phyloP scores from a whole-genome alignment of 2,797 vertebrate species.

The Hyperoplus lanceolatus region DNA sequence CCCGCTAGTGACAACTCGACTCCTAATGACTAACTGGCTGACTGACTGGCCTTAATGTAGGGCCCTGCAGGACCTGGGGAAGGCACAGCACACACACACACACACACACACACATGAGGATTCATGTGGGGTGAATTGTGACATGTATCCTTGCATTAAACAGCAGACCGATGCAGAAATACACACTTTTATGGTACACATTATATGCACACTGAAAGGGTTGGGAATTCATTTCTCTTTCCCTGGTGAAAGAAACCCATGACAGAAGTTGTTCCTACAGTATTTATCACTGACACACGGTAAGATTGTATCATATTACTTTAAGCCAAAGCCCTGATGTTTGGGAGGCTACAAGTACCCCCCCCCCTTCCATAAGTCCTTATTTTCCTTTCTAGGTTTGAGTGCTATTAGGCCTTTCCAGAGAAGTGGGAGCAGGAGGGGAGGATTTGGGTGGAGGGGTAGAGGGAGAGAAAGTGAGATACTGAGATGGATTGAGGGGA shows the following conservation, averaged over 20 bases:
- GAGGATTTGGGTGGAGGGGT: neutral
- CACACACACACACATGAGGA: constrained; percentile 4
- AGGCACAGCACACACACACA: constrained; percentile 20
- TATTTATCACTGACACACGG: constrained; percentile 59
- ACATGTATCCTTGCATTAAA: constrained; percentile 61
- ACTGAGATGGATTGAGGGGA: constrained; percentile 22
- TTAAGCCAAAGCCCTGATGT: constrained; percentile 49
- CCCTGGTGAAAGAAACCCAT: constrained; percentile 49
- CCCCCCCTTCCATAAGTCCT: constrained; percentile 28
- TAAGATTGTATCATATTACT: constrained; percentile 63
- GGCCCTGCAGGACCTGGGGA: constrained; percentile 50
- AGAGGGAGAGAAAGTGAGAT: neutral
- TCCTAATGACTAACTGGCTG: constrained; percentile 72
- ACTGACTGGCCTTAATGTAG: constrained; percentile 60
- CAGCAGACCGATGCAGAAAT: constrained; percentile 25
- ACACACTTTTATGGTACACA: constrained; percentile 28
- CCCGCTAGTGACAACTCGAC: constrained; percentile 62
- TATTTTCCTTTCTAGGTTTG: constrained; percentile 67
- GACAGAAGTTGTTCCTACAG: constrained; percentile 52
- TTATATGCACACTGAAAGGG: constrained; percentile 34
- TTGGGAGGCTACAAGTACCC: constrained; percentile 42
- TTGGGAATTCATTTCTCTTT: constrained; percentile 50
- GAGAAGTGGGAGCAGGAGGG: constrained; percentile 40
- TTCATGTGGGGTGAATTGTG: constrained; percentile 29
- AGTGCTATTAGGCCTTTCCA: constrained; percentile 55